These are phyloP conservation scores for Danio rerio DNA, from an alignment of 2,113 vertebrate genomes.

Conservation along the genomic window GRCz12tu NC_133181.1:8571501-8572000, in stretches of 20 bases:
- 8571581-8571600: not conserved
- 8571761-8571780: slow-evolving; percentile 94
- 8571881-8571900: not conserved
- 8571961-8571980: too few relatives aligned
- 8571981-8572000: too few relatives aligned
- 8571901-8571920: not conserved
- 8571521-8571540: not conserved
- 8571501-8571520: slow-evolving; percentile 52
- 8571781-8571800: slow-evolving; percentile 88
- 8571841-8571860: slow-evolving; percentile 86
- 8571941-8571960: too few relatives aligned
- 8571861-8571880: slow-evolving; percentile 77
- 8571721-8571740: slow-evolving; percentile 94
- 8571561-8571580: slow-evolving; percentile 14
- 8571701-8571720: slow-evolving; percentile 90
- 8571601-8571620: not conserved
- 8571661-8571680: slow-evolving; percentile 94
- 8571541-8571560: not conserved
- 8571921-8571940: too few relatives aligned
- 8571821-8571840: slow-evolving; percentile 83
- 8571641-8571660: slow-evolving; percentile 78
- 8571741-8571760: slow-evolving; percentile 90
- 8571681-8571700: slow-evolving; percentile 92
- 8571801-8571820: slow-evolving; percentile 87
- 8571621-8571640: not conserved